Conservation (phyloP, 1,140 invertebrate genomes). For the Archivesica marissinica region DNA sequence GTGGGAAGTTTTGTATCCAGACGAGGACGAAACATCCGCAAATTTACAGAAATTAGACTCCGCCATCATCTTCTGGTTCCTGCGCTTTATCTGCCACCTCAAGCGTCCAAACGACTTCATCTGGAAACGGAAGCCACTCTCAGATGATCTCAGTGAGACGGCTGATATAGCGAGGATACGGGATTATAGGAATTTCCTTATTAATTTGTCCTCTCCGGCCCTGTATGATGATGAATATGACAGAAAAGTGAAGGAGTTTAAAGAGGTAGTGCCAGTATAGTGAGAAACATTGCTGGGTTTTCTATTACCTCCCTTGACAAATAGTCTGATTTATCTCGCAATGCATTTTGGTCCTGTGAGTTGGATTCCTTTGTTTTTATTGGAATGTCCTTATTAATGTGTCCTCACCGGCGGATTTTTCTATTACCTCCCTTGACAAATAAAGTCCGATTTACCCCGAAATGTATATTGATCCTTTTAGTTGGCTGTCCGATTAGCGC, state of each 20-base stretch:
- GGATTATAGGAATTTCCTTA: slow-evolving; percentile 45
- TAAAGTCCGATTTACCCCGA: no score
- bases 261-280: slow-evolving; percentile 17
- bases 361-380: no score
- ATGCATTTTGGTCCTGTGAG: no score
- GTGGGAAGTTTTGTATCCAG: slow-evolving; percentile 52
- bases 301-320: no score
- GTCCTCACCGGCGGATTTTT: no score
- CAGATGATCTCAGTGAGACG: slow-evolving; percentile 50
- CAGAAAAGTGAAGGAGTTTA: slow-evolving; percentile 50
- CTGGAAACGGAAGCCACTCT: slow-evolving; percentile 54
- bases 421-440: no score
- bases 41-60: slow-evolving; percentile 40
- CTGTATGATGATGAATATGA: slow-evolving; percentile 61
- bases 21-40: slow-evolving; percentile 50
- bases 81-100: slow-evolving; percentile 50
- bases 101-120: slow-evolving; percentile 58
- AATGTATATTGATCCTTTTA: no score
- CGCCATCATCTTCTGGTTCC: slow-evolving; percentile 56
- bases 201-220: slow-evolving; percentile 50
- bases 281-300: no score
- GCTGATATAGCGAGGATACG: slow-evolving; percentile 54
- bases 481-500: no score
- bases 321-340: no score
- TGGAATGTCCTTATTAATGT: no score